Conservation (phyloP, 2,113 vertebrate species). For the Alaudala cheleensis region DNA sequence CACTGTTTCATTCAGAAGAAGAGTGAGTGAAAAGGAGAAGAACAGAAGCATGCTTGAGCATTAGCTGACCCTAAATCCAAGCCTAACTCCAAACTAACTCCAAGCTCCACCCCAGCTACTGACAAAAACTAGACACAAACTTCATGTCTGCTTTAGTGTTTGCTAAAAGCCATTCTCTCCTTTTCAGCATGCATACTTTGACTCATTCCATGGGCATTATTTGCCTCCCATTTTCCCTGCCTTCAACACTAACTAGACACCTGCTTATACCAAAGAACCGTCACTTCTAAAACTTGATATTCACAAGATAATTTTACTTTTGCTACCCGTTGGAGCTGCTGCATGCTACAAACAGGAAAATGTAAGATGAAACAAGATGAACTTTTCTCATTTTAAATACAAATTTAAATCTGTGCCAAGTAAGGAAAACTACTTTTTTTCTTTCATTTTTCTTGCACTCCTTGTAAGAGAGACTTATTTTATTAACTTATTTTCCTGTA, state of each 20-base stretch:
- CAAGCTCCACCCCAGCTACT: background rate
- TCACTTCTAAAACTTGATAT: background rate
- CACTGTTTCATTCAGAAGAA: background rate
- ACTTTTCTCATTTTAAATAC: background rate
- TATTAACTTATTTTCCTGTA: background rate
- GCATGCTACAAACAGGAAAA: background rate
- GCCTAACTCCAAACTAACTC: background rate
- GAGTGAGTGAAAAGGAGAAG: background rate
- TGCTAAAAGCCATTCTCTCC: background rate
- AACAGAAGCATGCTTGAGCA: background rate
- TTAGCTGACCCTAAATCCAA: background rate
- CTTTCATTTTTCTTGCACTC: background rate
- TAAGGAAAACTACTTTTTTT: background rate
- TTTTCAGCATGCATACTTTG: background rate
- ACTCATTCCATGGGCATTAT: background rate
- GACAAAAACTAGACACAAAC: background rate
- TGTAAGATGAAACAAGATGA: background rate
- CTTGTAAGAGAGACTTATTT: background rate
- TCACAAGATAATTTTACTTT: background rate
- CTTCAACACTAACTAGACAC: background rate
- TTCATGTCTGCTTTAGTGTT: rapidly evolving
- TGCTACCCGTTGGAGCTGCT: background rate
- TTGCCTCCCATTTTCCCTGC: background rate
- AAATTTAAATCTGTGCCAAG: background rate
- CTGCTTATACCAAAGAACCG: background rate